Conservation (phyloP, 2,888 invertebrate species). For the Agelastica alni region DNA sequence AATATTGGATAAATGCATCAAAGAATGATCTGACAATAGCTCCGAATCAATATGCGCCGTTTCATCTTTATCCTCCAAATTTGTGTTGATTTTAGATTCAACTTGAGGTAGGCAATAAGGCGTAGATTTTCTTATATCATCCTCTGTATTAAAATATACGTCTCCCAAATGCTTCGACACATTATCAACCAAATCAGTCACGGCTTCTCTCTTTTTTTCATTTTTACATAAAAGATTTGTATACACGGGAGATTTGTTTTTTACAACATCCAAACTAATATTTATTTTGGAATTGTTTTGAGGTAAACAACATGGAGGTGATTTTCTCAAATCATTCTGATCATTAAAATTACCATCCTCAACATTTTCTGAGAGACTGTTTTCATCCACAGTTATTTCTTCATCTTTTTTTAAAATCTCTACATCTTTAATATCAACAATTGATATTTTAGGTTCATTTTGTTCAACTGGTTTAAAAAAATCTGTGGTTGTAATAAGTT, state of each 20-base stretch:
- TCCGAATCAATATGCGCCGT: conserved; percentile 23
- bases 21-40: conserved; percentile 45
- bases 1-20: conserved; percentile 42
- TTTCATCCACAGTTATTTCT: background rate
- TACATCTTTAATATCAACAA: background rate
- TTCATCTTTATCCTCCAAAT: conserved; percentile 14
- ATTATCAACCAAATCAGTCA: conserved; percentile 1
- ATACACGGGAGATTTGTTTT: conserved; percentile 9
- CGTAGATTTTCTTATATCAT: background rate
- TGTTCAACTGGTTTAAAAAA: conserved; percentile 40
- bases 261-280: conserved; percentile 2
- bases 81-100: conserved; percentile 7
- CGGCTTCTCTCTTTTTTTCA: background rate
- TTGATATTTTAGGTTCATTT: background rate
- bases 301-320: background rate
- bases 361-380: background rate
- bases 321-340: background rate
- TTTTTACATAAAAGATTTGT: conserved; percentile 33
- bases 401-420: background rate
- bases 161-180: background rate
- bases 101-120: conserved; percentile 6
- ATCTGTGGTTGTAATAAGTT: conserved; percentile 44
- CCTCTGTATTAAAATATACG: conserved; percentile 2
- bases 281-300: conserved; percentile 1
- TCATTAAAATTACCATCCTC: background rate